A percentile compares a stretch with the other conserved stretches of the same genome.
Evolutionary conservation across 1,140 invertebrate species (phyloP).

Genomic region (Mesaphorura yosii): DNA sequence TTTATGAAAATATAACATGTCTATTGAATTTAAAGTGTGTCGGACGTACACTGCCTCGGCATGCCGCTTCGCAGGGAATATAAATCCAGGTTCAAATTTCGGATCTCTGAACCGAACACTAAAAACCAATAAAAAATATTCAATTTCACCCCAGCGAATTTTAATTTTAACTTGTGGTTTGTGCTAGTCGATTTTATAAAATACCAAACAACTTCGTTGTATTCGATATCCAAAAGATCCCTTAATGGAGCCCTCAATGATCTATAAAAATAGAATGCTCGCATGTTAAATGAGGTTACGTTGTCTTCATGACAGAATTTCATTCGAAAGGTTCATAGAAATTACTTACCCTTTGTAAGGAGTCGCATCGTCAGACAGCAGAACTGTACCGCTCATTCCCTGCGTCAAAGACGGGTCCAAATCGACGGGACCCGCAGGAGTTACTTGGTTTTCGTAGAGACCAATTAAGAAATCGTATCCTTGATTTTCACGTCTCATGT

Average conservation of each 20-base stretch:
- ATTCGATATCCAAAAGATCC: slow-evolving; percentile 47
- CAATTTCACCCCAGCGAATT: not conserved
- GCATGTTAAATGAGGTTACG: no score
- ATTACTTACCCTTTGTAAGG: slow-evolving; percentile 48
- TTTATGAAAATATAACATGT: slow-evolving; percentile 1
- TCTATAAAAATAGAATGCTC: slow-evolving; percentile 36
- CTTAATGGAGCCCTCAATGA: slow-evolving; percentile 56
- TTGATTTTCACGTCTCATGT: slow-evolving; percentile 55
- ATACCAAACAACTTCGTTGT: slow-evolving; percentile 43
- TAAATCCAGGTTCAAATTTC: slow-evolving; percentile 55
- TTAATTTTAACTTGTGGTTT: not conserved
- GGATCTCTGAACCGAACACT: slow-evolving; percentile 73
- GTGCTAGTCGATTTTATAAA: not conserved
- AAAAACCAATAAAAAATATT: slow-evolving; percentile 37
- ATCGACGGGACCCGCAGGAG: slow-evolving; percentile 38
- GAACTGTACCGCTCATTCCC: slow-evolving; percentile 60
- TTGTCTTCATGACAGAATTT: no score
- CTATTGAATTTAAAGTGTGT: slow-evolving; percentile 4
- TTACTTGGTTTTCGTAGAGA: slow-evolving; percentile 50
- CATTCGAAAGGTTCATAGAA: no score
- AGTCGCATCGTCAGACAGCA: slow-evolving; percentile 56
- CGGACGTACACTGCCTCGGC: slow-evolving; percentile 43
- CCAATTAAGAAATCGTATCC: slow-evolving; percentile 56
- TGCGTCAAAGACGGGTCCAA: slow-evolving; percentile 45
- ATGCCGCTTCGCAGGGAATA: slow-evolving; percentile 65